Percentiles rank a stretch among this genome's conserved stretches.
Evolutionary conservation across 1,140 invertebrate species (phyloP).

Genomic region (Dinothrombium tinctorium): DNA sequence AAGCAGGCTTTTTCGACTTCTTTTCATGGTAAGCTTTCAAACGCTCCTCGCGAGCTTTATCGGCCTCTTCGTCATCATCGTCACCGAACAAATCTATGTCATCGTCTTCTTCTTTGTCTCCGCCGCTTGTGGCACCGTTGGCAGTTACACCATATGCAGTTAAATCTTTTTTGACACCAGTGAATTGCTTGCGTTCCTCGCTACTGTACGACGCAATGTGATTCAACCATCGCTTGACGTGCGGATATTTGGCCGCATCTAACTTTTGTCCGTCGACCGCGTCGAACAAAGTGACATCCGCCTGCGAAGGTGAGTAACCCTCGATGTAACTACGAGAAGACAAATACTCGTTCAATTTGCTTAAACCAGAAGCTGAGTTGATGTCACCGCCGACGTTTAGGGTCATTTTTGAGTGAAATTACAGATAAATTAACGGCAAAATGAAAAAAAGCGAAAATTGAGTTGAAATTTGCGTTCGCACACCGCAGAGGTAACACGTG

Average conservation of each 20-base stretch:
- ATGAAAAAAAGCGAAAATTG: no score
- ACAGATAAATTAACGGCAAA: no score
- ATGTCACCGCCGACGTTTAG: slow-evolving; percentile 10
- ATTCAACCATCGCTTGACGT: slow-evolving; percentile 6
- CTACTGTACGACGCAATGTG: slow-evolving; percentile 3
- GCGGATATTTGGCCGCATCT: not conserved
- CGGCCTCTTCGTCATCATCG: slow-evolving; percentile 55
- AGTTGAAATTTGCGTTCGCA: no score
- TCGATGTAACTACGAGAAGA: slow-evolving; percentile 8
- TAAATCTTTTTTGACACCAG: slow-evolving; percentile 9
- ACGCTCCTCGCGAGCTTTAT: slow-evolving; percentile 50
- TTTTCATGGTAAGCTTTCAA: slow-evolving; percentile 69
- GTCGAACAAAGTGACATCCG: slow-evolving; percentile 7
- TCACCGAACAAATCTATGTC: slow-evolving; percentile 81
- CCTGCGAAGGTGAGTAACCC: slow-evolving; percentile 8
- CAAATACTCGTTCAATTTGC: slow-evolving; percentile 7
- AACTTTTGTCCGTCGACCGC: not conserved
- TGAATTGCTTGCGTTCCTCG: slow-evolving; percentile 2
- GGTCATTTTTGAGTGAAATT: slow-evolving; percentile 6
- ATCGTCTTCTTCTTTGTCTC: slow-evolving; percentile 37
- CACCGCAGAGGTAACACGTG: no score
- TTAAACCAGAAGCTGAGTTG: slow-evolving; percentile 6
- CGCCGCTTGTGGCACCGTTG: slow-evolving; percentile 17
- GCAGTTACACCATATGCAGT: slow-evolving; percentile 6
- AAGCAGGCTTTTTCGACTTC: slow-evolving; percentile 66